Evolutionary conservation across 2,888 invertebrate species (phyloP).

Genomic region (Hetaerina titia): DNA sequence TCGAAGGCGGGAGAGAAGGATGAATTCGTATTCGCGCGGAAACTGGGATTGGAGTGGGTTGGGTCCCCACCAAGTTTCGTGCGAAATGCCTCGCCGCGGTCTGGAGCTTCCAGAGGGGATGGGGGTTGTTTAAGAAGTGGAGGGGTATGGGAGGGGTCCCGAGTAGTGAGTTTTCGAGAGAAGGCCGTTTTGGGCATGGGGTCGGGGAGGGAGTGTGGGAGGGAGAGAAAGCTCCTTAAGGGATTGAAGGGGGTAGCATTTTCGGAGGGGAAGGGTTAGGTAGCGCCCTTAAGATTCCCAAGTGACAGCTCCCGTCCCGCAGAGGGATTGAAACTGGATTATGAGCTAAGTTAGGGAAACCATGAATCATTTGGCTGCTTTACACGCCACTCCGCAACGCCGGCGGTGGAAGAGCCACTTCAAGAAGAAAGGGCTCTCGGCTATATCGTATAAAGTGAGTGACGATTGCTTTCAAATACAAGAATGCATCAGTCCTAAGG

Average conservation of each 20-base stretch:
- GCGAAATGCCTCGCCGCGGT: too few species aligned
- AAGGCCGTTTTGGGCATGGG: conserved; percentile 53
- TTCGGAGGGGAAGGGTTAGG: too few species aligned
- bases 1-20: too few species aligned
- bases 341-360: neutral
- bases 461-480: too few species aligned
- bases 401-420: neutral
- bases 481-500: too few species aligned
- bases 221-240: neutral
- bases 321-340: neutral
- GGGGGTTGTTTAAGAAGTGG: neutral
- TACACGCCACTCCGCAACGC: neutral
- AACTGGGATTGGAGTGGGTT: too few species aligned
- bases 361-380: neutral
- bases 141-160: neutral
- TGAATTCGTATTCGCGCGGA: too few species aligned
- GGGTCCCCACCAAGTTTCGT: too few species aligned
- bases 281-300: conserved; percentile 27
- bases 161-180: neutral
- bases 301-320: neutral
- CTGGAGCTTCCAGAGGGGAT: too few species aligned
- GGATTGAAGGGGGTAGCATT: neutral
- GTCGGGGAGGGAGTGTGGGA: conserved; percentile 45
- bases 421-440: too few species aligned
- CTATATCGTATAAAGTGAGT: too few species aligned